Percentiles rank a stretch among this genome's conserved stretches.
Conservation (phyloP, 2,113 vertebrate genomes). For the Chaenocephalus aceratus region DNA sequence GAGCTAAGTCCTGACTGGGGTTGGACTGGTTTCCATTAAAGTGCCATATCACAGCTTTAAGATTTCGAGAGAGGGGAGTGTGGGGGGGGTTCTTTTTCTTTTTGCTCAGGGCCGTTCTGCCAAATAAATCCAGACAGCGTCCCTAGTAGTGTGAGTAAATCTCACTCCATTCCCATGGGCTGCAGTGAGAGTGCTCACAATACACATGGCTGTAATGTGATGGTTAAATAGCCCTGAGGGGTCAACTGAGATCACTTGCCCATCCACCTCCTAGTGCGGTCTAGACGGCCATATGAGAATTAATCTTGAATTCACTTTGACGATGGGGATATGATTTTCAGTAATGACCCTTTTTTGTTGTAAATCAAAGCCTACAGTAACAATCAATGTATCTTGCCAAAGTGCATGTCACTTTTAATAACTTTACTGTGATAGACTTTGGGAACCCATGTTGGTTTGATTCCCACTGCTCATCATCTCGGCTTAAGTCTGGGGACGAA, state of each 20-base stretch:
- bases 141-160: conserved; percentile 75
- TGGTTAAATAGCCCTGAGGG: conserved; percentile 64
- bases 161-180: conserved; percentile 60
- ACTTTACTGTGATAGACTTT: conserved; percentile 1
- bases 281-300: conserved; percentile 26
- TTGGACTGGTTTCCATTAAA: conserved; percentile 74
- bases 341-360: conserved; percentile 28
- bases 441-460: conserved; percentile 8
- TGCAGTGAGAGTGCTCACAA: conserved; percentile 63
- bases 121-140: conserved; percentile 68
- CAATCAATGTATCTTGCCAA: conserved; percentile 33
- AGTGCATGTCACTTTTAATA: conserved; percentile 43
- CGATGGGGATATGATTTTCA: conserved; percentile 36
- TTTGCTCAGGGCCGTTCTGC: conserved; percentile 42
- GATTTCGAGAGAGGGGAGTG: conserved; percentile 18
- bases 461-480: conserved; percentile 59
- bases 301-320: conserved; percentile 55
- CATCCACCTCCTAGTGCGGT: conserved; percentile 26
- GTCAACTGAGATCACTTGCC: conserved; percentile 57
- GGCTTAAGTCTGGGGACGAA: conserved; percentile 38
- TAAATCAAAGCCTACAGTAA: conserved; percentile 28
- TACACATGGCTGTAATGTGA: conserved; percentile 60
- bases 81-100: conserved; percentile 3
- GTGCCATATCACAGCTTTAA: conserved; percentile 50
- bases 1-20: conserved; percentile 35